A percentile compares a stretch with the other conserved stretches of the same genome.
Evolutionary conservation across 2,797 vertebrate genomes (phyloP).

Genomic region (Acrossocheilus fasciatus): DNA sequence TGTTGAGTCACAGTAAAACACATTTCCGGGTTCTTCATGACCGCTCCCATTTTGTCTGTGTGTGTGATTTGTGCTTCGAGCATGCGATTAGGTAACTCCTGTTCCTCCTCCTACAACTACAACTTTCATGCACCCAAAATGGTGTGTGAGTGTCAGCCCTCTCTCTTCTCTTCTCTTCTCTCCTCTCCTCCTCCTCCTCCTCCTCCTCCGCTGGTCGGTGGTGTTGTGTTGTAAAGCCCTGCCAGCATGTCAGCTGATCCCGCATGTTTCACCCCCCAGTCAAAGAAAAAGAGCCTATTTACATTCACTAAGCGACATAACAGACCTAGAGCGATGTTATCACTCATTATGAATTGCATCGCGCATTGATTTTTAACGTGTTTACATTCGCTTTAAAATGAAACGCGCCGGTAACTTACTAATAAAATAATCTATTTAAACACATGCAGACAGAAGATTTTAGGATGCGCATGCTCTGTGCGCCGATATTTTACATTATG

Average conservation of each 20-base stretch:
- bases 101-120: slow-evolving; percentile 47
- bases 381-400: not conserved
- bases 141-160: slow-evolving; percentile 60
- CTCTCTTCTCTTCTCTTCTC: slow-evolving; percentile 37
- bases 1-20: not conserved
- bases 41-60: slow-evolving; percentile 66
- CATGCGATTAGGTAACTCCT: slow-evolving; percentile 57
- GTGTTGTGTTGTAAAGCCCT: slow-evolving; percentile 70
- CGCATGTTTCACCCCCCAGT: slow-evolving; percentile 74
- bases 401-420: not conserved
- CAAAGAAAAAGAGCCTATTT: not conserved
- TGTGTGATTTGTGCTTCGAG: slow-evolving; percentile 51
- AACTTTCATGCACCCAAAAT: slow-evolving; percentile 65
- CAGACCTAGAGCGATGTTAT: not conserved
- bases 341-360: not conserved
- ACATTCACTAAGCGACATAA: not conserved
- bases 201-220: slow-evolving; percentile 68
- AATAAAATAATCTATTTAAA: not conserved
- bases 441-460: not conserved
- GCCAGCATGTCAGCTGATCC: slow-evolving; percentile 89
- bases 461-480: not conserved
- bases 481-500: not conserved
- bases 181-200: too few species aligned
- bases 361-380: not conserved
- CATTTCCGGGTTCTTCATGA: slow-evolving; percentile 61